Evolutionary conservation across 2,888 invertebrate species (phyloP), one percentile per base, ranked within the genome.

Genomic region (Phanerotoma sp.): DNA sequence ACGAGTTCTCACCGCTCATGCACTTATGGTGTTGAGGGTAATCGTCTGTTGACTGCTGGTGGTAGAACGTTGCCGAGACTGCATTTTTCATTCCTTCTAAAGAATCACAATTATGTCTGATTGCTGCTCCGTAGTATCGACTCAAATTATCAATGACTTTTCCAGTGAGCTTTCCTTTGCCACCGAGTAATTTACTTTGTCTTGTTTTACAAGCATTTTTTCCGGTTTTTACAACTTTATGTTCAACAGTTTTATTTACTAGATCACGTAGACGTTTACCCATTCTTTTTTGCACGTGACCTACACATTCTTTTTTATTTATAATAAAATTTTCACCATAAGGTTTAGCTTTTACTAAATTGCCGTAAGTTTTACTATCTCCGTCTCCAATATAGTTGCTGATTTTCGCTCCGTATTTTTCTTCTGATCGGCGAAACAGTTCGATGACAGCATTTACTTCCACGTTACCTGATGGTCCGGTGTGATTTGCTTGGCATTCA

Each of bases 231-330:
- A 30, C 41, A 11, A 22, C 48, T 44, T 37, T 47, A 15, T 52
- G 15, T 32, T 40, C 59, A 38, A 52, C 53, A 32, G 55, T 62
- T 32, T 57, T 59, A 28, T 56, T 59, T 22, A 62, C 62, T 25
- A 65, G 21, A 48, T 63, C 54, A 38, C 60, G 58, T 32, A 65
- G 55, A 57, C 61, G 59, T 47, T 28, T 57, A 21, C 60, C 63
- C 62, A 64, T 62, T 48, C 60, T 57, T 40, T 64, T 63, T 60
- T 60, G n/a, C n/a, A n/a, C n/a, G n/a, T n/a, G n/a, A n/a, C n/a
- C n/a, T n/a, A n/a, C n/a, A n/a, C n/a, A n/a, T n/a, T n/a, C n/a
- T n/a, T n/a, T n/a, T n/a, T n/a, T n/a, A n/a, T n/a, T n/a, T n/a
- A n/a, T n/a, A n/a, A 9, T 30, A 21, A 60, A 56, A 45, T 62